Evolutionary conservation across 2,113 vertebrate species (phyloP).

Genomic region (Alces alces): DNA sequence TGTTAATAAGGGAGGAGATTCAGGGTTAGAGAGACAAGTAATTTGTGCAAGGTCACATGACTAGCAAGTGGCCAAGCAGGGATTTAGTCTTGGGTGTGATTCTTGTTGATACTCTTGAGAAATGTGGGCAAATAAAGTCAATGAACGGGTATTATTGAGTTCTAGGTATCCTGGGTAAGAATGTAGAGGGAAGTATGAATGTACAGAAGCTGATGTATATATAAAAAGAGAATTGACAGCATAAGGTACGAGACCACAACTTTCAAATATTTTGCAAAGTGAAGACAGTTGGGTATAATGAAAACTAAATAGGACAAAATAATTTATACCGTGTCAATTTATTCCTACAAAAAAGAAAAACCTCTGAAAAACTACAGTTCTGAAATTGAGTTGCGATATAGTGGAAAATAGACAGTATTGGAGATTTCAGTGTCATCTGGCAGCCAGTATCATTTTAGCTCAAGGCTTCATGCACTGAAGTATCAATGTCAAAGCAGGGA

Average conservation of each 20-base stretch:
- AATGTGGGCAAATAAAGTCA: neutral
- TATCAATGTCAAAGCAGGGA: conserved; percentile 53
- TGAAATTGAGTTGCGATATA: neutral
- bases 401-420: neutral
- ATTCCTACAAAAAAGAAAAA: neutral
- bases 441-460: conserved; percentile 34
- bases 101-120: neutral
- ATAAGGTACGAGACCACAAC: neutral
- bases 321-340: neutral
- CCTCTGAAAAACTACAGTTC: neutral
- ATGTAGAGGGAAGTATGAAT: neutral
- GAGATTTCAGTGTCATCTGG: conserved; percentile 30
- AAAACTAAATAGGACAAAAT: neutral
- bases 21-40: neutral
- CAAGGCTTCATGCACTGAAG: conserved; percentile 31
- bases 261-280: neutral
- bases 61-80: neutral
- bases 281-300: neutral
- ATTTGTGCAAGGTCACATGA: neutral
- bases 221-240: neutral
- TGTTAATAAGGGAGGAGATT: neutral
- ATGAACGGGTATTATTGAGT: neutral
- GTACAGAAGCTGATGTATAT: neutral
- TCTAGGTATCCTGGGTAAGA: neutral
- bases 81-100: neutral